A percentile compares a stretch with the other conserved stretches of the same genome.
Evolutionary conservation across 2,888 invertebrate genomes (phyloP).

Genomic region (Agrotis segetum): DNA sequence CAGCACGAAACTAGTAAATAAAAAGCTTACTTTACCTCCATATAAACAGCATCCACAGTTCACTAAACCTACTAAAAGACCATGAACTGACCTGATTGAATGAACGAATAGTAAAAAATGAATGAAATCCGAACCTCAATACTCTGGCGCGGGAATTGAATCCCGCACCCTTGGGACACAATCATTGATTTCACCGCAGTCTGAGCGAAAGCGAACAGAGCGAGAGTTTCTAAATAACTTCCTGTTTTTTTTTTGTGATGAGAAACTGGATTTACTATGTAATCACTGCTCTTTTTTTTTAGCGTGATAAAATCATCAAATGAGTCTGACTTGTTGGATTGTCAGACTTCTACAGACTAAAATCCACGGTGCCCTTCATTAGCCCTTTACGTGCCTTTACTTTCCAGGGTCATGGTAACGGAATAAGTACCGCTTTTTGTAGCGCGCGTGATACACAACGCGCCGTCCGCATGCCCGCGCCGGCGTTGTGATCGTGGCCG

Average conservation of each 20-base stretch:
- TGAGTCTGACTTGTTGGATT: too few relatives aligned
- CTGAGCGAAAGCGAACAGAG: slow-evolving; percentile 11
- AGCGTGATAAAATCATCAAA: too few relatives aligned
- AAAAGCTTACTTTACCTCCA: background rate
- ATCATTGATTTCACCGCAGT: slow-evolving; percentile 57
- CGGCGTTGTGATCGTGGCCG: too few relatives aligned
- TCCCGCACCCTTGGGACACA: slow-evolving; percentile 53
- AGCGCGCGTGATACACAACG: too few relatives aligned
- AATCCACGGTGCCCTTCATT: too few relatives aligned
- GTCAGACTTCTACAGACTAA: too few relatives aligned
- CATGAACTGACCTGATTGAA: slow-evolving; percentile 36
- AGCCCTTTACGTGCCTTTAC: too few relatives aligned
- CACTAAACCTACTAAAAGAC: slow-evolving; percentile 25
- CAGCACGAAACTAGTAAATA: background rate
- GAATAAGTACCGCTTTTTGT: too few relatives aligned
- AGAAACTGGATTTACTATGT: background rate
- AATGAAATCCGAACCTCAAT: slow-evolving; percentile 37
- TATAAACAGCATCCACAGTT: slow-evolving; percentile 1
- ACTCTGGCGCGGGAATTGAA: slow-evolving; percentile 57
- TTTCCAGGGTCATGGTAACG: too few relatives aligned
- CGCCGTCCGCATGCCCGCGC: too few relatives aligned
- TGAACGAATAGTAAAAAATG: slow-evolving; percentile 46
- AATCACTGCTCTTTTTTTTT: background rate
- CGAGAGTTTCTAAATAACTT: slow-evolving; percentile 40
- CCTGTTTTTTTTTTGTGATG: background rate